Conservation (phyloP, 1,140 invertebrate genomes). For the Ips nitidus region DNA sequence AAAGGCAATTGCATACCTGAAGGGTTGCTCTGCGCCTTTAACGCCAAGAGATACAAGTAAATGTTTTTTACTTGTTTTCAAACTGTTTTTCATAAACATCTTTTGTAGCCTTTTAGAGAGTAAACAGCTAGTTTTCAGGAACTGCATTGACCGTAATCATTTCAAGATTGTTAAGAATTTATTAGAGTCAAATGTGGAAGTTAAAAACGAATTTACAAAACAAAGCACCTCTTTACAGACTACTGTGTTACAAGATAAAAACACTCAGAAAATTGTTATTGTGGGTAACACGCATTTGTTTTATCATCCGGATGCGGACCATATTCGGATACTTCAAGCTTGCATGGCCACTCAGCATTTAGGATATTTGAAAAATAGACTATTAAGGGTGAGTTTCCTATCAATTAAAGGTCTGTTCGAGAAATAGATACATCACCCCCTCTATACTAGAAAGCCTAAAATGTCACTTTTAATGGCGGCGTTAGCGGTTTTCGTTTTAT, state of each 20-base stretch:
- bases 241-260: conserved; percentile 62
- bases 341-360: conserved; percentile 65
- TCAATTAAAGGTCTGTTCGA: neutral
- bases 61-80: conserved; percentile 28
- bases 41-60: conserved; percentile 61
- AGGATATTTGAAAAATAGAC: conserved; percentile 54
- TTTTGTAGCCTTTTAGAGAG: conserved; percentile 18
- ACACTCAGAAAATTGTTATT: conserved; percentile 63
- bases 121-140: conserved; percentile 27
- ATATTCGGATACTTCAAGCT: conserved; percentile 80
- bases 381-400: conserved; percentile 12
- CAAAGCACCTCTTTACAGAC: conserved; percentile 66
- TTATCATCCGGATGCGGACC: conserved; percentile 85
- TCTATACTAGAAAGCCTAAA: too few relatives aligned
- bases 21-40: conserved; percentile 78
- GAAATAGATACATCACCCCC: too few relatives aligned
- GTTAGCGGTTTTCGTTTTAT: too few relatives aligned
- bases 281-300: conserved; percentile 91
- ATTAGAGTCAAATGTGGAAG: conserved; percentile 60
- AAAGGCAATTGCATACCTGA: conserved; percentile 76
- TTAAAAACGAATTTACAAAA: conserved; percentile 63
- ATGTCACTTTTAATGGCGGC: too few relatives aligned
- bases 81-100: neutral
- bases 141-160: conserved; percentile 42
- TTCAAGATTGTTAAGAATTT: conserved; percentile 63